Evolutionary conservation across 1,140 invertebrate species (phyloP), one percentile per base, ranked within the genome.

Genomic region (Anoplolepis gracilipes): DNA sequence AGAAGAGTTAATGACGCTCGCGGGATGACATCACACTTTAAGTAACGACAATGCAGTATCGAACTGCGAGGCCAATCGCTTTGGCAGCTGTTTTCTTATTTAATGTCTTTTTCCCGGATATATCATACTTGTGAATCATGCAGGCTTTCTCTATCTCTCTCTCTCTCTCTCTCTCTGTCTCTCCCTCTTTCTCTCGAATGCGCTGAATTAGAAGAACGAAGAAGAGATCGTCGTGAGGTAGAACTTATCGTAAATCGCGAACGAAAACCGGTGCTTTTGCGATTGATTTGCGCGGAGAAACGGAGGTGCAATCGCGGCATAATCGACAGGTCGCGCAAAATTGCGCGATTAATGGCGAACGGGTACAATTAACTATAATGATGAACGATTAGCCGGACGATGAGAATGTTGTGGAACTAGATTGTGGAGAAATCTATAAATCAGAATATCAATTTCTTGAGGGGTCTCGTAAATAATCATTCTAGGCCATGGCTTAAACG

Each of bases 361-460:
- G 55, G 42, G 73, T 11, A n/a, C 59, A 65, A 84, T 84, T 84
- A 84, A 77, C 72, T 59, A 30, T 84, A 84, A 84, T 84, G 42
- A 77, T 33, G 61, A 33, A 65, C 61, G 72, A 77, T 84, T 84
- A 77, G 46, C 30, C 30, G 33, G 46, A 77, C 46, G 46, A 49
- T 39, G 30, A 67, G 19, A 49, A 84, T 62, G 72, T 77, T 42
- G 53, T 72, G 57, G 72, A 84, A 76, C 28, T 25, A 28, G 59
- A 65, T 69, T 33, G 49, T 25, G 49, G 22, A 30, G 28, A 53
- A 30, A 57, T 57, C 55, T 59, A 82, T 82, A 82, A 82, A 82
- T 82, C 53, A 73, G 36, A 28, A 72, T n/a, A n/a, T 73, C 28
- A 82, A 73, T 82, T 59, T 82, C 33, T 49, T 36, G 25, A 28